Conservation (phyloP, 2,888 invertebrate species). For the Chymomyza fuscimana region DNA sequence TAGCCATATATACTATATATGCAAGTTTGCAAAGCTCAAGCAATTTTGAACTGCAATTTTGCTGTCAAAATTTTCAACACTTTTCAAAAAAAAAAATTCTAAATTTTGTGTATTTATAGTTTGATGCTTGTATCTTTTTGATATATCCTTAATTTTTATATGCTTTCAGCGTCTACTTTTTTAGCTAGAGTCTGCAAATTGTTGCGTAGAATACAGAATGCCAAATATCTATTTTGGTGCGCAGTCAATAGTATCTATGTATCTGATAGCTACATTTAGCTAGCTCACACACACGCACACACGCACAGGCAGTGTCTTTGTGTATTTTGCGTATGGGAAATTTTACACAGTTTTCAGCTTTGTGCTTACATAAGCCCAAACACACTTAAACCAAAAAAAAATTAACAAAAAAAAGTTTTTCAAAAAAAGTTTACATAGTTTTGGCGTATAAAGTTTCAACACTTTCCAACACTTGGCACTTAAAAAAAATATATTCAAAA, state of each 20-base stretch:
- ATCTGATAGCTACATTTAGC: slow-evolving; percentile 47
- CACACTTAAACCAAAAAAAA: not conserved
- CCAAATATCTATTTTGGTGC: not conserved
- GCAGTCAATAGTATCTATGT: slow-evolving; percentile 24
- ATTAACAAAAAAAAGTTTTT: not conserved
- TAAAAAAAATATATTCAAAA: slow-evolving; percentile 25
- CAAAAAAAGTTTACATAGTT: not conserved
- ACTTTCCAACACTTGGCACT: slow-evolving; percentile 31
- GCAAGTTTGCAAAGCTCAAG: too few relatives aligned
- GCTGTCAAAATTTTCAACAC: too few relatives aligned
- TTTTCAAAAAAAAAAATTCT: too few relatives aligned
- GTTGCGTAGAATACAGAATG: not conserved
- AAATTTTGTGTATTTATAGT: too few relatives aligned
- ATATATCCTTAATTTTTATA: not conserved
- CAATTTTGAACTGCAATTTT: too few relatives aligned
- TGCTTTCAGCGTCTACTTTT: not conserved
- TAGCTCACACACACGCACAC: slow-evolving; percentile 38
- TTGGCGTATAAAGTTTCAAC: not conserved
- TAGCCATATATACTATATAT: too few relatives aligned
- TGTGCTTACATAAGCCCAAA: not conserved
- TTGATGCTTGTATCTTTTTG: too few relatives aligned
- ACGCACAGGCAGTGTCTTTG: not conserved
- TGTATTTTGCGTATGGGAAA: not conserved
- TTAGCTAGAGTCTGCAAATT: not conserved
- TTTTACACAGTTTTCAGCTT: not conserved